Evolutionary conservation across 2,888 invertebrate species (phyloP).

Genomic region (Tenthredo scrophulariae): DNA sequence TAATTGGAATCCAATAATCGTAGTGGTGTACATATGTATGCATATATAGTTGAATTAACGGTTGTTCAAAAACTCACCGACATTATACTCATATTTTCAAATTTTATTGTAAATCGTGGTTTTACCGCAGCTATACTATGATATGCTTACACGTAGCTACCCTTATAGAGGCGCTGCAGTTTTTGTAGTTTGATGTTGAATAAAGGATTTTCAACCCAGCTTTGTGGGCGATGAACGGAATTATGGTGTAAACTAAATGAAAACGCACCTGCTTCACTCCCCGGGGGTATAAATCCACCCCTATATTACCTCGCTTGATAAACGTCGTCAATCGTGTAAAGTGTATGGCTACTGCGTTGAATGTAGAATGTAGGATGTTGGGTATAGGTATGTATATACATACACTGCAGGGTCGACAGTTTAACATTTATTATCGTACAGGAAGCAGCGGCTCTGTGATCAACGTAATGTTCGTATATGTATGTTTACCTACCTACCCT

Average conservation of each 20-base stretch:
- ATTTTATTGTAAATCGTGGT: neutral
- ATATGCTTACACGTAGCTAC: too few species aligned
- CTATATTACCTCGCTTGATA: neutral
- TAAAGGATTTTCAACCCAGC: neutral
- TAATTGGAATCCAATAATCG: neutral
- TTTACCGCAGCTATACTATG: too few species aligned
- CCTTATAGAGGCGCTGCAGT: too few species aligned
- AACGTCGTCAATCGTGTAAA: neutral
- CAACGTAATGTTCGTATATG: conserved; percentile 4
- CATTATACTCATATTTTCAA: neutral
- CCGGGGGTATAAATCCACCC: neutral
- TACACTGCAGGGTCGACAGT: neutral
- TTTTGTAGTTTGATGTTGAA: neutral
- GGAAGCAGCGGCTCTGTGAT: neutral
- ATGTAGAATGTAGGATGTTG: neutral
- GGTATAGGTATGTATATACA: neutral
- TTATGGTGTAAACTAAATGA: conserved; percentile 31
- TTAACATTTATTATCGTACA: conserved; percentile 28
- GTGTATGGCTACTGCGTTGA: neutral
- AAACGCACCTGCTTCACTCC: conserved; percentile 35
- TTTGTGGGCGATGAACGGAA: conserved; percentile 17
- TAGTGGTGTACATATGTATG: neutral
- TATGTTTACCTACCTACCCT: neutral
- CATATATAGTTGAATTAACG: neutral
- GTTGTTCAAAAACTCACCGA: neutral